Base-by-base conservation (phyloP, 2,113 vertebrate genomes). In the Gorsachius goisagi region DNA sequence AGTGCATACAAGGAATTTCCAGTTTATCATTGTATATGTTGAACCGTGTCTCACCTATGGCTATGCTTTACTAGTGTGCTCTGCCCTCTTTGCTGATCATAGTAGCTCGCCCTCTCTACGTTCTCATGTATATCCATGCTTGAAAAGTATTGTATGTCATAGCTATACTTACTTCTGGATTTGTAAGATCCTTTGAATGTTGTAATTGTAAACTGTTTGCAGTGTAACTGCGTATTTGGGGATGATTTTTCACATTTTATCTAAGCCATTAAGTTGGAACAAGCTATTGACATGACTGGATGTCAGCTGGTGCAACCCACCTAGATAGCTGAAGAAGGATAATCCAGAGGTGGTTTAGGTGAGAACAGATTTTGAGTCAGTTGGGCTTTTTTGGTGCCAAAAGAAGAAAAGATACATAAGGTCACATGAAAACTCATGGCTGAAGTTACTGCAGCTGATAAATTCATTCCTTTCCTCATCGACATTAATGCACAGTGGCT, bases 21-120 rank as follows among this genome's bases (percentile, higher is more conserved):
- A 55, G 15, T 71, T 83, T 32, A n/a, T 89, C 0, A 0, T 71
- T 60, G 8, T 0, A 1, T 55, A 4, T 35, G 8, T 47, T 20
- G 7, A 60, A 41, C 35, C 27, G 20, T 45, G 24, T 83, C 52
- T 93, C 27, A 50, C 45, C 19, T 73, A 3, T 35, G 72, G 50
- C 71, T 85, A 21, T 92, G 63, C 41, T 88, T 71, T 49, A 39
- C 67, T 33, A 15, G 10, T 19, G 17, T 85, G 24, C 55, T 85
- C 62, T 88, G 55, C 55, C 63, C 44, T 49, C 55, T 63, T 41
- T 72, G 26, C 35, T 67, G 14, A 21, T 69, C 12, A 4, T 1
- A 19, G 30, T 49, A 69, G 53, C 28, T 80, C 12, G 2, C 12
- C 37, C 19, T 71, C 14, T 74, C 45, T 24, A 7, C 56, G 72